Conservation (phyloP, 2,888 invertebrate species). For the Eupithecia tripunctaria region DNA sequence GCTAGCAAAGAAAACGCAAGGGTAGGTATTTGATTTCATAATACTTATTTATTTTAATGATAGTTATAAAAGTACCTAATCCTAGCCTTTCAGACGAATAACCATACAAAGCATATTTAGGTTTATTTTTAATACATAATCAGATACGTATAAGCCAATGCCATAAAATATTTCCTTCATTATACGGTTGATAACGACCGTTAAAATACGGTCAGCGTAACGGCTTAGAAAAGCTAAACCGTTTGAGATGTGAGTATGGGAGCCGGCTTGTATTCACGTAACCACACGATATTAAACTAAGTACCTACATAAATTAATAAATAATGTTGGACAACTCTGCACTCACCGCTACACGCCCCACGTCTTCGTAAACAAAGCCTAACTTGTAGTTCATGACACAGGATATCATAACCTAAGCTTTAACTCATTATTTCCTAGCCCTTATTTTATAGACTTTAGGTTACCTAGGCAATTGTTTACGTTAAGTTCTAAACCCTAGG, state of each 20-base stretch:
- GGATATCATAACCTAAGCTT: background rate
- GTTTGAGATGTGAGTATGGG: background rate
- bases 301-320: constrained; percentile 27
- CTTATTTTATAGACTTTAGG: background rate
- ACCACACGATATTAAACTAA: constrained; percentile 11
- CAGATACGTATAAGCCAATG: background rate
- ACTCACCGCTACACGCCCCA: too few species aligned
- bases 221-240: constrained; percentile 1
- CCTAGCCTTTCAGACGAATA: too few species aligned
- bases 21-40: background rate
- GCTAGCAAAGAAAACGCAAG: background rate
- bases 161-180: background rate
- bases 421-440: background rate
- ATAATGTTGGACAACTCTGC: too few species aligned
- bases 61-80: too few species aligned
- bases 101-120: too few species aligned
- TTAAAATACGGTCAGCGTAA: background rate
- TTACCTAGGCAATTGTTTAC: background rate
- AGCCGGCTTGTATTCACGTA: constrained; percentile 14
- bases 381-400: background rate
- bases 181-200: background rate
- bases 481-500: background rate
- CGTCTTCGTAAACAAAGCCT: too few species aligned
- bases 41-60: too few species aligned
- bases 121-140: too few species aligned